Percentiles rank a stretch among this genome's conserved stretches.
Conservation (phyloP, 2,888 invertebrate genomes). For the Patella pellucida region DNA sequence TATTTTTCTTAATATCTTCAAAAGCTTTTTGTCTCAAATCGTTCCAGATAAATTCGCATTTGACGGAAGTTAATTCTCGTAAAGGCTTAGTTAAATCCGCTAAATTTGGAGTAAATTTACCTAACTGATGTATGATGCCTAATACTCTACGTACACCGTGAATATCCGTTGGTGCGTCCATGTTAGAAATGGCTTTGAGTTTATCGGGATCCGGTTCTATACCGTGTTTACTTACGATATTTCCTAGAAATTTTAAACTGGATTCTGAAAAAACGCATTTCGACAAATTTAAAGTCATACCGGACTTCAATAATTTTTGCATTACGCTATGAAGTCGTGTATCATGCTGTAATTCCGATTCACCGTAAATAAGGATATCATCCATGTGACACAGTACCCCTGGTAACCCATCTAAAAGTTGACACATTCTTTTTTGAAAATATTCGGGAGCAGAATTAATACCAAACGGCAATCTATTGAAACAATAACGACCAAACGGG, state of each 20-base stretch:
- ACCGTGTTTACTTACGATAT: conserved; percentile 29
- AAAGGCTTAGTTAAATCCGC: not conserved
- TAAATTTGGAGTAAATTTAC: not conserved
- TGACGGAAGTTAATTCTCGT: not conserved
- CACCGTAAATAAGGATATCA: conserved; percentile 31
- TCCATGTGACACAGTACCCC: conserved; percentile 39
- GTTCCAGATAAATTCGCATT: too few relatives aligned
- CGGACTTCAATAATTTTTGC: too few relatives aligned
- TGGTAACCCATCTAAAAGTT: conserved; percentile 21
- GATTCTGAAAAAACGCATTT: conserved; percentile 32
- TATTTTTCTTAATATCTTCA: not conserved
- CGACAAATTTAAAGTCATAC: conserved; percentile 29
- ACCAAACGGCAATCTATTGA: conserved; percentile 42
- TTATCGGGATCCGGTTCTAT: conserved; percentile 25
- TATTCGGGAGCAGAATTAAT: conserved; percentile 68
- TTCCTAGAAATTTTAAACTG: conserved; percentile 31
- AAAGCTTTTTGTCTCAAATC: too few relatives aligned
- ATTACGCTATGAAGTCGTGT: conserved; percentile 18
- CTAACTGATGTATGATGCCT: not conserved
- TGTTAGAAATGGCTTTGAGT: not conserved
- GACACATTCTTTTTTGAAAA: conserved; percentile 69
- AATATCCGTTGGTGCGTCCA: not conserved
- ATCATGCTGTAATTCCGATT: conserved; percentile 22
- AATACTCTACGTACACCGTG: not conserved
- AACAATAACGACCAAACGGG: conserved; percentile 42